Conservation (phyloP, 2,888 invertebrate species). For the Tanytarsus gracilentus region DNA sequence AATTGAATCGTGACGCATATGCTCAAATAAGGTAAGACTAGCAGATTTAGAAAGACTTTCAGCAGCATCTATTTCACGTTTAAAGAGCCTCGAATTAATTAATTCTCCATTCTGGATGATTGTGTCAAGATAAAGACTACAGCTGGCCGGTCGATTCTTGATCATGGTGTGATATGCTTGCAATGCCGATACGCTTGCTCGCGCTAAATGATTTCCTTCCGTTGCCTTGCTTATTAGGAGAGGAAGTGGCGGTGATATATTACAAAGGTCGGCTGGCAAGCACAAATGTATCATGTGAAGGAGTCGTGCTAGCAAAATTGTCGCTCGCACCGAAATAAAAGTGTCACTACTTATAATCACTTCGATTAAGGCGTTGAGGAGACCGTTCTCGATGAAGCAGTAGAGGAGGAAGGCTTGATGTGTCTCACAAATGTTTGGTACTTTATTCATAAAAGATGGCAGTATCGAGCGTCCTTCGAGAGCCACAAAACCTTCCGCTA, state of each 20-base stretch:
- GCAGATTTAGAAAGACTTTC: conserved; percentile 33
- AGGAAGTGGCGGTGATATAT: conserved; percentile 74
- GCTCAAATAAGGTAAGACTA: conserved; percentile 35
- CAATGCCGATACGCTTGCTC: conserved; percentile 72
- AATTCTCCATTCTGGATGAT: conserved; percentile 53
- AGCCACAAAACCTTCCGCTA: conserved; percentile 90
- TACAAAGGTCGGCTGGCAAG: conserved; percentile 78
- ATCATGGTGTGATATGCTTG: conserved; percentile 70
- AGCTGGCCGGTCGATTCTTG: conserved; percentile 69
- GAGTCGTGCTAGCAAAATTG: conserved; percentile 77
- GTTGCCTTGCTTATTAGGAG: conserved; percentile 71
- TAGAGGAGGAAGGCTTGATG: conserved; percentile 82
- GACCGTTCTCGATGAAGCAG: conserved; percentile 76
- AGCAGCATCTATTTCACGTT: conserved; percentile 40
- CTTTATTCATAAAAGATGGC: conserved; percentile 74
- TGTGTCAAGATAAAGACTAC: conserved; percentile 74
- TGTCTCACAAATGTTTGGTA: conserved; percentile 84
- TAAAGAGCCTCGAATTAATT: conserved; percentile 41
- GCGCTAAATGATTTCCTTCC: conserved; percentile 67
- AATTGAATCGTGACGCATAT: conserved; percentile 43
- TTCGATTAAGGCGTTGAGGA: conserved; percentile 82
- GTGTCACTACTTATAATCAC: conserved; percentile 84
- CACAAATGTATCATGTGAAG: conserved; percentile 77
- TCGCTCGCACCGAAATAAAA: conserved; percentile 83
- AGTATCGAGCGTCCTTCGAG: conserved; percentile 79